Conservation (phyloP, 1,140 invertebrate species). For the Drusus annulatus region DNA sequence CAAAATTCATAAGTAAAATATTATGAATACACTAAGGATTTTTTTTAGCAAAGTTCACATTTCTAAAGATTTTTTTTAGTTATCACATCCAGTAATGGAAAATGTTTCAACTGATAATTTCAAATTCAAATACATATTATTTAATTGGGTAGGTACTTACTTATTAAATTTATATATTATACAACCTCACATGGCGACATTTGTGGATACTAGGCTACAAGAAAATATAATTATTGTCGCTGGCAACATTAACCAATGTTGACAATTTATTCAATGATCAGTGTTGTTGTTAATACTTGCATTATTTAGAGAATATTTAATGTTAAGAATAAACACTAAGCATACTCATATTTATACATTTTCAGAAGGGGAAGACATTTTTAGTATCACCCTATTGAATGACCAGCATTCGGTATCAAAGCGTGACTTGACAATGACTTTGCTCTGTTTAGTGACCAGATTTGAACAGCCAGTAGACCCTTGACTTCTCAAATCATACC, state of each 20-base stretch:
- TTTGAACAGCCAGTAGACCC: no score
- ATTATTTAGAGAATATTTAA: no score
- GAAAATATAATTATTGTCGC: conserved; percentile 40
- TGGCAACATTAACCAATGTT: conserved; percentile 36
- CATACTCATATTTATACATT: background rate
- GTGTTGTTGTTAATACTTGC: no score
- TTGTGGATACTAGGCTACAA: conserved; percentile 2
- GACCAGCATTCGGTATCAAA: background rate
- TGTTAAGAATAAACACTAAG: no score
- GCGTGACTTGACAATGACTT: no score
- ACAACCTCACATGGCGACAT: conserved; percentile 13
- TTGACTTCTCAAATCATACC: no score
- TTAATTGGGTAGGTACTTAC: background rate
- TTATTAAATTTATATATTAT: conserved; percentile 6
- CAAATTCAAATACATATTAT: background rate
- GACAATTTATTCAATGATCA: conserved; percentile 36
- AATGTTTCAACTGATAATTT: background rate
- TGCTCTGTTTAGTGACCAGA: no score
- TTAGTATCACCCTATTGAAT: background rate
- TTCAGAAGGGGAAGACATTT: no score
- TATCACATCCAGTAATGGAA: conserved; percentile 25
- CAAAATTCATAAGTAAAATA: no score
- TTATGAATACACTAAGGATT: no score
- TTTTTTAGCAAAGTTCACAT: no score
- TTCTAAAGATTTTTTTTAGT: background rate